These are phyloP conservation scores for Drosophila subpulchrella DNA, from an alignment of 1,140 invertebrate genomes.

Conservation along the genomic window DNA sequence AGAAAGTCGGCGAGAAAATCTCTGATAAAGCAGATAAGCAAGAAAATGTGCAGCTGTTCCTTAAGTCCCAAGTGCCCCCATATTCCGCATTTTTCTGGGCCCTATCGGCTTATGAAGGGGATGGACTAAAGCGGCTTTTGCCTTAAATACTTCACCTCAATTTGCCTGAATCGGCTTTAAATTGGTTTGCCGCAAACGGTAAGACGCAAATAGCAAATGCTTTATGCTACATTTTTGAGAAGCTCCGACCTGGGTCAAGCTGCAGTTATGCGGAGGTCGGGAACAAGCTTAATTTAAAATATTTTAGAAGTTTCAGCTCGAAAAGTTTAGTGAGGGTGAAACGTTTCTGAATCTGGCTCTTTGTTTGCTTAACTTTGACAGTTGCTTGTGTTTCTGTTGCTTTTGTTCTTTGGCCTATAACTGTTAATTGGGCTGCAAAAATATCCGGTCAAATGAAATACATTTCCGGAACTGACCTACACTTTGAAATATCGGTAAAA, in stretches of 20 bases:
- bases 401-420: conserved; percentile 1
- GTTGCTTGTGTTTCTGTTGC: conserved; percentile 3
- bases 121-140: conserved; percentile 52
- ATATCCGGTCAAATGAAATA: conserved; percentile 14
- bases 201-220: conserved; percentile 12
- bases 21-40: conserved; percentile 32
- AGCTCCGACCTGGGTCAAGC: conserved; percentile 13
- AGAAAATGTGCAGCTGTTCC: conserved; percentile 17
- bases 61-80: not conserved
- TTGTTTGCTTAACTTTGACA: conserved; percentile 21
- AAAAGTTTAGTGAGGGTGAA: conserved; percentile 35
- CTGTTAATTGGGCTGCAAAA: conserved; percentile 25
- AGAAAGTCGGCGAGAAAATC: conserved; percentile 14
- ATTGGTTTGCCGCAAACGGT: conserved; percentile 3
- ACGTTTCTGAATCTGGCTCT: not conserved
- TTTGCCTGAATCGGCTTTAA: conserved; percentile 31
- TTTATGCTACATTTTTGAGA: conserved; percentile 12
- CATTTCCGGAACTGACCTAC: conserved; percentile 10
- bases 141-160: conserved; percentile 65
- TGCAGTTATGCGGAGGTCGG: not conserved
- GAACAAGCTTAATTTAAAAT: conserved; percentile 53
- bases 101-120: conserved; percentile 24
- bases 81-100: not conserved
- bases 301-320: conserved; percentile 63
- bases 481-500: no score